phyloP scores from a whole-genome alignment of 2,113 vertebrate genomes.

The Raja brachyura region DNA sequence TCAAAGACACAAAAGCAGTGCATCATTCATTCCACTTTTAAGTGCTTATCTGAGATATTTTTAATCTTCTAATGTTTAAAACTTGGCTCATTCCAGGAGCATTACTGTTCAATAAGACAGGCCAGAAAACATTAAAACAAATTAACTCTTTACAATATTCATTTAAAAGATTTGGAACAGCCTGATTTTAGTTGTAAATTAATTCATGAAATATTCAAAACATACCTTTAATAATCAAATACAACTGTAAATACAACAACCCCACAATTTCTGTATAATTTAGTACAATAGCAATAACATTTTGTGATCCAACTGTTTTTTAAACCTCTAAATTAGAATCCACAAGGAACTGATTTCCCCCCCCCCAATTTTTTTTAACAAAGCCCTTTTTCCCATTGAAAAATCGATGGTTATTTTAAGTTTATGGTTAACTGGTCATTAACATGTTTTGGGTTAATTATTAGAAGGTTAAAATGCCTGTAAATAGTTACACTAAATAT shows the following conservation, averaged over 20 bases:
- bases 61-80: neutral
- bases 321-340: neutral
- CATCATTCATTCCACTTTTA: neutral
- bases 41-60: neutral
- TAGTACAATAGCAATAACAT: neutral
- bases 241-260: neutral
- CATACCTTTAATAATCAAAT: neutral
- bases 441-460: neutral
- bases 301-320: neutral
- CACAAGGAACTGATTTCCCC: neutral
- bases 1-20: neutral
- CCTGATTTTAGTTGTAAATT: neutral
- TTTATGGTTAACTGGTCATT: too few relatives aligned
- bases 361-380: too few relatives aligned
- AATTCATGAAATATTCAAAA: neutral
- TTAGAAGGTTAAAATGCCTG: neutral
- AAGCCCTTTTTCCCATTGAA: too few relatives aligned
- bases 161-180: neutral
- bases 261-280: neutral
- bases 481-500: neutral
- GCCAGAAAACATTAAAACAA: neutral
- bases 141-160: neutral
- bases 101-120: neutral
- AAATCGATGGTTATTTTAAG: too few relatives aligned
- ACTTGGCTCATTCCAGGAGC: neutral